These are phyloP conservation scores for Heterodera carotae DNA, from an alignment of 1,140 invertebrate species.

Conservation along the genomic window DNA sequence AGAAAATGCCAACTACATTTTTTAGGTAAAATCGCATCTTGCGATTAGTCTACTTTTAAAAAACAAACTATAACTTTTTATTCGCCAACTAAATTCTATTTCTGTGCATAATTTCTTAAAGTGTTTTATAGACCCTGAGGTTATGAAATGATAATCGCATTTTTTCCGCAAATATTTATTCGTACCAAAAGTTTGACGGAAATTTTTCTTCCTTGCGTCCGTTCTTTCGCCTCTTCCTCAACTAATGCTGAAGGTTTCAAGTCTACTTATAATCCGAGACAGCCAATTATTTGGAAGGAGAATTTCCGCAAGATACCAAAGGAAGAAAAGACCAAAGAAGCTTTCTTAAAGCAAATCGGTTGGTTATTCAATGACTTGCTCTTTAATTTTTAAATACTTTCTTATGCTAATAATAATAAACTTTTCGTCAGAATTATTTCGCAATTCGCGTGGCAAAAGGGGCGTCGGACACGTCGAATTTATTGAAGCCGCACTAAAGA, in stretches of 20 bases:
- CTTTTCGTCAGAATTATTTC: constrained; percentile 48
- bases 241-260: background rate
- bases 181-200: background rate
- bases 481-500: constrained; percentile 81
- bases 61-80: too few species aligned
- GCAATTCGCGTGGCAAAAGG: constrained; percentile 39
- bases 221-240: background rate
- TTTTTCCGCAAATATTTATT: too few species aligned
- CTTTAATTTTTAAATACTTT: background rate
- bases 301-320: constrained; percentile 45
- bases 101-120: too few species aligned
- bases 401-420: background rate
- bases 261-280: constrained; percentile 3
- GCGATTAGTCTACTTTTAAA: too few species aligned
- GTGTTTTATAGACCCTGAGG: too few species aligned
- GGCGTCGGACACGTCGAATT: constrained; percentile 84
- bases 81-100: too few species aligned
- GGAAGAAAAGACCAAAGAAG: constrained; percentile 42
- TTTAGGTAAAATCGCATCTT: too few species aligned
- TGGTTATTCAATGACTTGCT: background rate
- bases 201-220: background rate
- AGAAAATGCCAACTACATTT: too few species aligned
- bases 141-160: too few species aligned
- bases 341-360: constrained; percentile 41
- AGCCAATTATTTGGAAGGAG: constrained; percentile 36